Evolutionary conservation across 2,113 vertebrate species (phyloP).

Genomic region (Trichomycterus rosablanca): DNA sequence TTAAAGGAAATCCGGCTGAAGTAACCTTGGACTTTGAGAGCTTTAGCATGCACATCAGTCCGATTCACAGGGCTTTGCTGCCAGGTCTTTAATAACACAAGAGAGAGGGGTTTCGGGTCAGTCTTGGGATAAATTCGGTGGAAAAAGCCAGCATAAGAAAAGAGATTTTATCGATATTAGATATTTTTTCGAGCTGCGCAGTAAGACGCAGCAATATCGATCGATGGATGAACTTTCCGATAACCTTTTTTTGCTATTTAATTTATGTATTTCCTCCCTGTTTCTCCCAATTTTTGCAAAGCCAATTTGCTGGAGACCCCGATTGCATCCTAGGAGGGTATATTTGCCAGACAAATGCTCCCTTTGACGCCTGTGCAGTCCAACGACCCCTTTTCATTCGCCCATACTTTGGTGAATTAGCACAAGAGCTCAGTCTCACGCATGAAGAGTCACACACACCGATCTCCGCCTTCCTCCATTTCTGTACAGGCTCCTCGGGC

Average conservation of each 20-base stretch:
- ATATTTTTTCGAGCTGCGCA: slow-evolving; percentile 45
- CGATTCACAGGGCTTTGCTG: slow-evolving; percentile 64
- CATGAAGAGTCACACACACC: too few species aligned
- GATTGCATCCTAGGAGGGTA: too few species aligned
- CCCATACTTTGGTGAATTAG: too few species aligned
- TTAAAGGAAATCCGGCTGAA: slow-evolving; percentile 66
- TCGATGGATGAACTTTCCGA: slow-evolving; percentile 44
- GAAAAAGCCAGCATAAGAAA: slow-evolving; percentile 45
- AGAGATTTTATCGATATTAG: slow-evolving; percentile 47
- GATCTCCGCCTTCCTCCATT: too few species aligned
- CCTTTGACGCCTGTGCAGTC: too few species aligned
- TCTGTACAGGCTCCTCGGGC: too few species aligned
- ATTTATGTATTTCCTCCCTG: too few species aligned
- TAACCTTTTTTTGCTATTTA: slow-evolving; percentile 42
- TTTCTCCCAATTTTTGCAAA: too few species aligned
- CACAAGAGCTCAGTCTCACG: too few species aligned
- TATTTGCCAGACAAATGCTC: too few species aligned
- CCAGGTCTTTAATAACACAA: slow-evolving; percentile 65
- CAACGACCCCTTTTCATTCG: too few species aligned
- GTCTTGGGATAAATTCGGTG: slow-evolving; percentile 54
- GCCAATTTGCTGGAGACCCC: too few species aligned
- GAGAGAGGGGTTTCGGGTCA: slow-evolving; percentile 55
- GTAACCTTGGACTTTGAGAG: slow-evolving; percentile 64
- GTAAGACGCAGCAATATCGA: slow-evolving; percentile 46
- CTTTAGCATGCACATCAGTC: slow-evolving; percentile 62